A percentile compares a stretch with the other conserved stretches of the same genome.
These are phyloP conservation scores for Thaumatotibia leucotreta DNA, from an alignment of 1,140 invertebrate species.

Conservation along the genomic window DNA sequence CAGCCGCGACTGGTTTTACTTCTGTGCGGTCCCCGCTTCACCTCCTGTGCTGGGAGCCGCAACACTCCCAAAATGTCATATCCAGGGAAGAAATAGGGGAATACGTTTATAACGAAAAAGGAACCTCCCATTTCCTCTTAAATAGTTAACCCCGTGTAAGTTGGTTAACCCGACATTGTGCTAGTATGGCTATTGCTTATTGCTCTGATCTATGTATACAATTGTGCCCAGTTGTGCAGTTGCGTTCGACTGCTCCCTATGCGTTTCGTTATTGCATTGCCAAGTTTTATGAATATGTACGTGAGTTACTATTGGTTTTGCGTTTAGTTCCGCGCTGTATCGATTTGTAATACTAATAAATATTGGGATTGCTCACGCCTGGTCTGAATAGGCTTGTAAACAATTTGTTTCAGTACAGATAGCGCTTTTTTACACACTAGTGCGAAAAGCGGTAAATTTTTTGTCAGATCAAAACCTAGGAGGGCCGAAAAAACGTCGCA, in stretches of 20 bases:
- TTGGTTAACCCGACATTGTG: too few relatives aligned
- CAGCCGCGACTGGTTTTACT: too few relatives aligned
- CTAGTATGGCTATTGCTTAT: background rate
- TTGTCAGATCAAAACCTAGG: too few relatives aligned
- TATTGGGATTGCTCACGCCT: background rate
- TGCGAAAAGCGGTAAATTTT: too few relatives aligned
- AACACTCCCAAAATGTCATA: too few relatives aligned
- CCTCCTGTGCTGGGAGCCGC: too few relatives aligned
- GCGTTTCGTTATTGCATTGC: background rate
- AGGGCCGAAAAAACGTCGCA: too few relatives aligned
- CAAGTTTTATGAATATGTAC: constrained; percentile 2
- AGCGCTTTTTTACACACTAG: too few relatives aligned
- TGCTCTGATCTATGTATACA: background rate
- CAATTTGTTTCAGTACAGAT: too few relatives aligned
- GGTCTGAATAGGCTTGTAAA: background rate
- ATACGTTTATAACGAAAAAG: too few relatives aligned
- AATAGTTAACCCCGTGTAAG: background rate
- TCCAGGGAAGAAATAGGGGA: too few relatives aligned
- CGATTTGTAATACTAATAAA: background rate
- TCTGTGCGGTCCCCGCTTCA: too few relatives aligned
- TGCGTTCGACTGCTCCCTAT: background rate
- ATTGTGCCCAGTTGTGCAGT: background rate
- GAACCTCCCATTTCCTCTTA: background rate
- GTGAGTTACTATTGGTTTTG: background rate
- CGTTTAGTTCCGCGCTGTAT: background rate